These are phyloP conservation scores for Nomada flava DNA, from an alignment of 2,888 invertebrate genomes.

Conservation along the genomic window DNA sequence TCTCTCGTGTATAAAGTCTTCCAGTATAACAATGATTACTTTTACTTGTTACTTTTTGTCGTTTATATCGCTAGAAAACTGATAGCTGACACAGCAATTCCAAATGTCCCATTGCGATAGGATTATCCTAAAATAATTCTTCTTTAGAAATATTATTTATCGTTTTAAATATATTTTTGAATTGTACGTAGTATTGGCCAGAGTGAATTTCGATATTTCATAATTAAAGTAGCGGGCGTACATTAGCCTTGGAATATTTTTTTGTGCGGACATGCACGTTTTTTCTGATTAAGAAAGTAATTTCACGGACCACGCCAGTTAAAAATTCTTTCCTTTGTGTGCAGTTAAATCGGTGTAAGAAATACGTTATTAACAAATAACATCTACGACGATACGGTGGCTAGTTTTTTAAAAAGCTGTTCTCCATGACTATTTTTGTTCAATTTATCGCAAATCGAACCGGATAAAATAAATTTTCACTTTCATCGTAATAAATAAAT, in stretches of 20 bases:
- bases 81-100: neutral
- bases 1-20: neutral
- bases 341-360: neutral
- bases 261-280: neutral
- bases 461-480: constrained; percentile 20
- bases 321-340: too few species aligned
- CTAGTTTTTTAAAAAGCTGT: neutral
- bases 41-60: constrained; percentile 8
- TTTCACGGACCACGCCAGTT: too few species aligned
- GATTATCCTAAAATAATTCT: neutral
- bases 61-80: neutral
- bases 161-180: neutral
- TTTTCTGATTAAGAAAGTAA: too few species aligned
- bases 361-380: neutral
- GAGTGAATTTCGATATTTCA: neutral
- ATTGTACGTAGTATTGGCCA: neutral
- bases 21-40: neutral
- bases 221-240: neutral
- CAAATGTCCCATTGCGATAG: neutral
- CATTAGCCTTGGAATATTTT: constrained; percentile 1
- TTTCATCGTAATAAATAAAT: neutral
- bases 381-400: neutral
- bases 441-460: constrained; percentile 11
- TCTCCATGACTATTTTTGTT: neutral
- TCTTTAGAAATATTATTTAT: neutral